phyloP scores from a whole-genome alignment of 2,888 invertebrate genomes.

The Tipula helvola region DNA sequence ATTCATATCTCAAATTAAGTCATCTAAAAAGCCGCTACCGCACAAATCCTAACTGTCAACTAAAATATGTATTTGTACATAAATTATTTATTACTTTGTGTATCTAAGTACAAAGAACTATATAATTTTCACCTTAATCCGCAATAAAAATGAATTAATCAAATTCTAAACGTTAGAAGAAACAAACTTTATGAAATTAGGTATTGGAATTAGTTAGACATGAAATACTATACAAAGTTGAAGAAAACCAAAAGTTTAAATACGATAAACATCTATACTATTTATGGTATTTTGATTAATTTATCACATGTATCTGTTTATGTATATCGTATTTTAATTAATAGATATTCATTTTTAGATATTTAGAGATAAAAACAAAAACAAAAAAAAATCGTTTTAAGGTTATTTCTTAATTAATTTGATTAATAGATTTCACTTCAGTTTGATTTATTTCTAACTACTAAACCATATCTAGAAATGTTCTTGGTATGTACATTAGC shows the following conservation, averaged over 20 bases:
- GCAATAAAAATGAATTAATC: neutral
- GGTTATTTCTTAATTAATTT: conserved; percentile 4
- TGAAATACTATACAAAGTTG: neutral
- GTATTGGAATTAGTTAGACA: neutral
- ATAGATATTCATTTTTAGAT: neutral
- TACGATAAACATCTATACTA: neutral
- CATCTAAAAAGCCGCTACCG: neutral
- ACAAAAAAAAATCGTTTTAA: neutral
- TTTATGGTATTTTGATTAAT: neutral
- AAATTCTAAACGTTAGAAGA: neutral
- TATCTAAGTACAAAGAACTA: neutral
- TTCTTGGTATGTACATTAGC: neutral
- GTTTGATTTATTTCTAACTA: neutral
- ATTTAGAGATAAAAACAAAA: neutral
- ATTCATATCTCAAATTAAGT: neutral
- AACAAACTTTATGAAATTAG: neutral
- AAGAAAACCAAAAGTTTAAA: neutral
- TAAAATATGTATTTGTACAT: neutral
- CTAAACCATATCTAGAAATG: neutral
- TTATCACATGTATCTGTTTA: neutral
- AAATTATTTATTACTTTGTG: neutral
- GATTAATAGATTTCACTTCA: neutral
- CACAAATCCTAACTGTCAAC: neutral
- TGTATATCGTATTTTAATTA: neutral
- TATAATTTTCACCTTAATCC: neutral